Evolutionary conservation across 2,113 vertebrate species (phyloP), one percentile per base, ranked within the genome.

Genomic region (Pyrgilauda ruficollis): DNA sequence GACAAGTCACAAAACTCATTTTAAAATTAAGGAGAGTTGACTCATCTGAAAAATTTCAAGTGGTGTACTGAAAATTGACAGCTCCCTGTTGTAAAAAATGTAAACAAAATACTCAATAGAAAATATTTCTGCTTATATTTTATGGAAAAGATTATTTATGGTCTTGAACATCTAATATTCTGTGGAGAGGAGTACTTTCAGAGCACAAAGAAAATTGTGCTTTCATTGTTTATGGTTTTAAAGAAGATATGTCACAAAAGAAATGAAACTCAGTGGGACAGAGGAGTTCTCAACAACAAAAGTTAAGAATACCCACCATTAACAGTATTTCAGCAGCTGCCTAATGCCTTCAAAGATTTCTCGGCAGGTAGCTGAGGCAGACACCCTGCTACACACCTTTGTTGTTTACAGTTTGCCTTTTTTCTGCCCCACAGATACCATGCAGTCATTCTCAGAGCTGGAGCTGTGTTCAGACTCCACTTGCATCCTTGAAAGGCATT

Each of bases 141-240:
- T 87, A 52, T 70, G 63, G 72, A 72, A 50, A 56, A 70, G 5
- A 47, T 94, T 76, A 81, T 82, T 87, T 84, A 74, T 91, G 22
- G 37, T 46, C 44, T 58, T 55, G 41, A 93, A 75, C 22, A 63
- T 88, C 28, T 75, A 74, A 64, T 68, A 79, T 83, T 87, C 66
- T 89, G 11, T 28, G n/a, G 67, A 63, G 19, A 69, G 13, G 33
- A 90, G 63, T 46, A 59, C 2, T 59, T 90, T 78, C 30, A 92
- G 53, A 76, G 41, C 33, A 85, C 39, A 90, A 94, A 92, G 59
- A 68, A 91, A 94, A 84, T 79, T 94, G 31, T 68, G 35, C 9
- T 96, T 95, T 94, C 46, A 63, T 81, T 96, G 76, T 85, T 96
- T 93, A 68, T 47, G 62, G 58, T 69, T 94, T 93, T 84, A 70